Conservation (phyloP, 1,140 invertebrate species). For the Aleiodes sp. region DNA sequence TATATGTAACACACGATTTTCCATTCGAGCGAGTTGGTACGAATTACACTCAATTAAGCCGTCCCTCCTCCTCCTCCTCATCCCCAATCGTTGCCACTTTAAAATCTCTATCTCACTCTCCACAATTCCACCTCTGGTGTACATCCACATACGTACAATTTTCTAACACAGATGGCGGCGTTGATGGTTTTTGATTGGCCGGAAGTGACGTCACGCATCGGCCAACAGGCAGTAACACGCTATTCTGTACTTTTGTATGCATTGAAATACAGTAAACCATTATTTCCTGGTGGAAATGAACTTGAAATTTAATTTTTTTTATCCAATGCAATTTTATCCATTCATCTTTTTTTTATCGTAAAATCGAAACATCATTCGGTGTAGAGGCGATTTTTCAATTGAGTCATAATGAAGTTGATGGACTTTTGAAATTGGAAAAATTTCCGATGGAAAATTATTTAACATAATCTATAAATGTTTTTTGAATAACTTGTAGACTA, state of each 20-base stretch:
- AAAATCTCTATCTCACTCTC: constrained; percentile 14
- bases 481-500: no score
- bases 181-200: constrained; percentile 65
- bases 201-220: constrained; percentile 64
- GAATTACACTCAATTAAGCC: constrained; percentile 54
- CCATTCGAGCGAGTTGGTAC: constrained; percentile 32
- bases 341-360: background rate
- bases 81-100: constrained; percentile 12
- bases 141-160: background rate
- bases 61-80: constrained; percentile 47
- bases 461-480: no score
- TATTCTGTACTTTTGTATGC: constrained; percentile 36
- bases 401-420: no score
- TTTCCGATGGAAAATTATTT: no score
- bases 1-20: constrained; percentile 24
- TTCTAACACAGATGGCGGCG: constrained; percentile 40
- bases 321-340: background rate
- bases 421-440: no score
- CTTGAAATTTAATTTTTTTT: background rate
- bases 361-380: no score
- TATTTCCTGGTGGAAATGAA: constrained; percentile 23
- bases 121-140: background rate
- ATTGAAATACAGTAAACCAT: constrained; percentile 8
- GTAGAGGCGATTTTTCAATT: no score
- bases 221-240: constrained; percentile 42